phyloP scores from a whole-genome alignment of 2,888 invertebrate species.

The Temnothorax unifasciatus region DNA sequence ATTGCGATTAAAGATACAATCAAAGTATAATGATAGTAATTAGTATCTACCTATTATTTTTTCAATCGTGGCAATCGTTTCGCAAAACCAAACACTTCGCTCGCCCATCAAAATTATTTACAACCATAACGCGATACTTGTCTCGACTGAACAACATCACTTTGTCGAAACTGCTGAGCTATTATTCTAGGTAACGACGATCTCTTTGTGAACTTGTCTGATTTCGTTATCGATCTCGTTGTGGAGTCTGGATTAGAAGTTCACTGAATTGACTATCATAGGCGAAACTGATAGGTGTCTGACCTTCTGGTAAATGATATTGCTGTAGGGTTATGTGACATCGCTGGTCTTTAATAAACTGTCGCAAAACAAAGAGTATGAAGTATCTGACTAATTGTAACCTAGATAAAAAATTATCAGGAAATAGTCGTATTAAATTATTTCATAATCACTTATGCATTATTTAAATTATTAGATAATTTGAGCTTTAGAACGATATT shows the following conservation, averaged over 20 bases:
- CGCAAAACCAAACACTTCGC: neutral
- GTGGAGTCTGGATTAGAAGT: slow-evolving; percentile 19
- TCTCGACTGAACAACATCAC: neutral
- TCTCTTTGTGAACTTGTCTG: slow-evolving; percentile 28
- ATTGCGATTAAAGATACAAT: neutral
- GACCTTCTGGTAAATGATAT: neutral
- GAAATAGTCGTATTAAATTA: neutral
- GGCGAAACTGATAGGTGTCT: neutral
- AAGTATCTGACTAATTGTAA: too few relatives aligned
- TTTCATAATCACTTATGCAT: neutral
- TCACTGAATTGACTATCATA: neutral
- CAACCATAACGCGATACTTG: neutral
- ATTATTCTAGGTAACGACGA: slow-evolving; percentile 8
- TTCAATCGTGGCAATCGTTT: neutral
- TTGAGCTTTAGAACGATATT: neutral
- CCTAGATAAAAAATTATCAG: neutral
- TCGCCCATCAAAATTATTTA: neutral
- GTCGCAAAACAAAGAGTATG: neutral
- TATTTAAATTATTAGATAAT: neutral
- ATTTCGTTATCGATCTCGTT: neutral
- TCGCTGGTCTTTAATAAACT: neutral
- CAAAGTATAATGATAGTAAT: neutral
- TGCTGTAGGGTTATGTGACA: neutral
- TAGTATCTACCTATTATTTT: neutral
- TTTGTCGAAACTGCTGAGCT: neutral